Base-by-base conservation (phyloP, 1,140 invertebrate species). In the Phymastichus coffea region DNA sequence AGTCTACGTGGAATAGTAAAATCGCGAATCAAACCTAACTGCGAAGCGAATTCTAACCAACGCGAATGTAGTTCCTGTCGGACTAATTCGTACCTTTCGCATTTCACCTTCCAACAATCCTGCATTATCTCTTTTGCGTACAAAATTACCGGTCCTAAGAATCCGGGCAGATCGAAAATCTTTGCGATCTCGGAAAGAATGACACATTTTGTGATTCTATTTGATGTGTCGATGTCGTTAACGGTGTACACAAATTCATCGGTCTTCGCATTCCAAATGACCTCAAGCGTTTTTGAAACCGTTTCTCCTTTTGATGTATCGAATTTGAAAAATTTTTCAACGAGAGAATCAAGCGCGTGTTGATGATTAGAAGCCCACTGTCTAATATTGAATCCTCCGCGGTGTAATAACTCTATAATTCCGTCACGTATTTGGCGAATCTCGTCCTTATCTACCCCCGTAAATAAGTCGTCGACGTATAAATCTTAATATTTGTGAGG, bases 301-400 rank as follows among this genome's bases (percentile, higher is more conserved):
- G n/a, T n/a, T n/a, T n/a, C n/a, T n/a, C n/a, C n/a, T n/a, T n/a
- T n/a, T n/a, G n/a, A n/a, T n/a, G n/a, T n/a, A n/a, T n/a, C n/a
- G n/a, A n/a, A n/a, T n/a, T n/a, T n/a, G n/a, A n/a, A n/a, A n/a
- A n/a, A n/a, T n/a, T n/a, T n/a, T n/a, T n/a, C n/a, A n/a, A n/a
- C 35, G 2, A 33, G 20, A 12, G 41, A 22, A 52, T 59, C 57
- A 19, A 51, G n/a, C 10, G 40, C 47, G 38, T 59, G 57, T 14
- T n/a, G 41, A 15, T 48, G 30, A 41, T 61, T 61, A 17, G 59
- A 61, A 6, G 59, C 52, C 51, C 59, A 61, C 37, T 61, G 41
- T 20, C 59, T 2, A 23, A 61, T 56, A 41, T 57, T 49, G 35
- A 57, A 56, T 22, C 48, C 54, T 9, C 61, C 54, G 8, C 47